phyloP scores from a whole-genome alignment of 2,797 vertebrate genomes.

The Melanotaenia nigrans region DNA sequence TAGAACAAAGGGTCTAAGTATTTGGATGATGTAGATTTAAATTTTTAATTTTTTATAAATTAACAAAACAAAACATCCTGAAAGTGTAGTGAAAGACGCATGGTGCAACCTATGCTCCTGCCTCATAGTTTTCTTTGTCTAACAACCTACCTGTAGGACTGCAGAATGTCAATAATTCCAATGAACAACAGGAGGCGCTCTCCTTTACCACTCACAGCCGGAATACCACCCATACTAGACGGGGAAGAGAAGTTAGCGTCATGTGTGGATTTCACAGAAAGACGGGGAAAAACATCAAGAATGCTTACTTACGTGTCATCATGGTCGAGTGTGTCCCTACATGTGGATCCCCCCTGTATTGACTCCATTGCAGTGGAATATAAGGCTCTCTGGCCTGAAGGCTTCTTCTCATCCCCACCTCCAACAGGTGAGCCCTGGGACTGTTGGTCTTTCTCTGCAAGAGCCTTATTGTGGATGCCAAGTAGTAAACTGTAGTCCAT shows the following conservation, averaged over 20 bases:
- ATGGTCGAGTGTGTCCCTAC: conserved; percentile 89
- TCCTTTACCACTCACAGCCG: conserved; percentile 90
- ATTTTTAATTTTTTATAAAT: too few species aligned
- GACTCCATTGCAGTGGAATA: conserved; percentile 99
- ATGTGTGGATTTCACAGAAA: neutral
- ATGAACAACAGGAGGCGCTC: conserved; percentile 93
- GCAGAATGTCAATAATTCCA: conserved; percentile 97
- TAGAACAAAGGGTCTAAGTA: too few species aligned
- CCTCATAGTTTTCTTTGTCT: neutral
- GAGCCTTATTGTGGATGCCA: conserved; percentile 93
- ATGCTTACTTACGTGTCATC: conserved; percentile 89
- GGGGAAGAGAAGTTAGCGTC: conserved; percentile 13
- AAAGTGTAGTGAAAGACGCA: neutral
- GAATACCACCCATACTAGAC: conserved; percentile 95
- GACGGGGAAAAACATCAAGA: neutral
- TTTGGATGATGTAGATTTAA: too few species aligned
- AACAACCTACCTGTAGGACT: conserved; percentile 91
- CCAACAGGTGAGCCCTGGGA: conserved; percentile 86
- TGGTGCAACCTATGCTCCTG: neutral
- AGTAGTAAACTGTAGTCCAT: conserved; percentile 98
- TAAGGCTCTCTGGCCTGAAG: conserved; percentile 89
- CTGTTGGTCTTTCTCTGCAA: conserved; percentile 88
- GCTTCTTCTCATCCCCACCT: conserved; percentile 87
- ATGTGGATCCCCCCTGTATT: conserved; percentile 91
- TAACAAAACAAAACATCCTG: too few species aligned